A percentile compares a stretch with the other conserved stretches of the same genome.
Conservation (phyloP, 2,797 vertebrate genomes). For the Notamacropus eugenii region DNA sequence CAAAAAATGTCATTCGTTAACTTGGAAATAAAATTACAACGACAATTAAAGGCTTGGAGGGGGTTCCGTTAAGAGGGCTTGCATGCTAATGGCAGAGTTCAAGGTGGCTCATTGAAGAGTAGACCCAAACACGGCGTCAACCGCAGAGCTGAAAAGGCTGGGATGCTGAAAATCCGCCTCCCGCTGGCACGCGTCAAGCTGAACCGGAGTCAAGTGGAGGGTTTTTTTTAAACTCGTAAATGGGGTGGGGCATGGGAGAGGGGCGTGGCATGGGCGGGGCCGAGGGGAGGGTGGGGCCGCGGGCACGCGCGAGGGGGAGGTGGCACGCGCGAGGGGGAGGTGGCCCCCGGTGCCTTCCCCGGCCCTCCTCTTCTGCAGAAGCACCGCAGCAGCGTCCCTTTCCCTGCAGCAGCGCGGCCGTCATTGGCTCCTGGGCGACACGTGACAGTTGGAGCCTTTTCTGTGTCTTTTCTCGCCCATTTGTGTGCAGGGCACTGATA, state of each 20-base stretch:
- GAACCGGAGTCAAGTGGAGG: constrained; percentile 19
- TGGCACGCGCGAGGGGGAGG: too few relatives aligned
- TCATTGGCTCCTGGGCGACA: constrained; percentile 85
- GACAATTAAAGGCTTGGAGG: constrained; percentile 73
- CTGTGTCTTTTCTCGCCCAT: constrained; percentile 82
- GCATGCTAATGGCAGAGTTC: constrained; percentile 71
- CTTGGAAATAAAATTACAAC: constrained; percentile 76
- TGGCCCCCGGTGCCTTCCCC: constrained; percentile 68
- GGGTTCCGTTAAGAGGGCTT: constrained; percentile 60
- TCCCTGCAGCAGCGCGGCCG: constrained; percentile 70
- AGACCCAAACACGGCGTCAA: constrained; percentile 61
- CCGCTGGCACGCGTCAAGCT: constrained; percentile 18
- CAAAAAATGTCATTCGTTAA: constrained; percentile 77
- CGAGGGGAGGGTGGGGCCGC: not conserved
- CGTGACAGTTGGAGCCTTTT: constrained; percentile 83
- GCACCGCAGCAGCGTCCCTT: constrained; percentile 86
- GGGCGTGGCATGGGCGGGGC: not conserved
- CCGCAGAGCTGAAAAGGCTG: constrained; percentile 56
- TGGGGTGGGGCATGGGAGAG: constrained; percentile 9
- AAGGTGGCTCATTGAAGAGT: constrained; percentile 69
- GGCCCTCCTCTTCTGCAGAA: constrained; percentile 81
- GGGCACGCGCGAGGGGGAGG: not conserved
- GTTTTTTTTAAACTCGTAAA: not conserved
- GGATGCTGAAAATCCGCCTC: constrained; percentile 48
- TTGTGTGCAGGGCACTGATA: constrained; percentile 89